Evolutionary conservation across 1,140 invertebrate species (phyloP).

Genomic region (Thaumatotibia leucotreta): DNA sequence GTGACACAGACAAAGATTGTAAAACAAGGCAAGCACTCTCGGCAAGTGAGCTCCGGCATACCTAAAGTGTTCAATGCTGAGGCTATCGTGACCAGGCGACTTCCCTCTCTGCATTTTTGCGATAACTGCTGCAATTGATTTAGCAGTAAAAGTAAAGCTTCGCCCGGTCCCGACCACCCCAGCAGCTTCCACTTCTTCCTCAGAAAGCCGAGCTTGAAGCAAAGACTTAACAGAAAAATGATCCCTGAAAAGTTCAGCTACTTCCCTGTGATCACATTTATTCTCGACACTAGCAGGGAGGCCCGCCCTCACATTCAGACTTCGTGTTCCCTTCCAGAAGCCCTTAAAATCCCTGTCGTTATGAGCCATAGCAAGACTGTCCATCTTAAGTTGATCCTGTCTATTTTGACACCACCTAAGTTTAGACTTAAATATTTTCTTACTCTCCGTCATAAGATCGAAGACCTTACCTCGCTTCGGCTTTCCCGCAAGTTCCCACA

Average conservation of each 20-base stretch:
- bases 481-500: neutral
- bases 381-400: neutral
- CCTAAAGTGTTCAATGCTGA: no score
- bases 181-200: neutral
- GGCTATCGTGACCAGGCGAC: neutral
- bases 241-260: neutral
- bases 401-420: neutral
- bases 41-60: neutral
- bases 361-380: neutral
- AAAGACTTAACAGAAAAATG: neutral
- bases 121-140: neutral
- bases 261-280: neutral
- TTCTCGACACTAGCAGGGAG: neutral
- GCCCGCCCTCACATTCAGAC: neutral
- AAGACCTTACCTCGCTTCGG: neutral
- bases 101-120: neutral
- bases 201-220: no score
- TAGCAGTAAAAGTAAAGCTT: neutral
- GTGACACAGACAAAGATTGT: neutral
- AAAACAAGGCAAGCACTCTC: neutral
- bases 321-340: neutral
- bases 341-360: neutral
- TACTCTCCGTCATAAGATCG: neutral
- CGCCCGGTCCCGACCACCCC: neutral
- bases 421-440: neutral